Evolutionary conservation across 2,113 vertebrate species (phyloP).

Genomic region (Corythornis cristatus): DNA sequence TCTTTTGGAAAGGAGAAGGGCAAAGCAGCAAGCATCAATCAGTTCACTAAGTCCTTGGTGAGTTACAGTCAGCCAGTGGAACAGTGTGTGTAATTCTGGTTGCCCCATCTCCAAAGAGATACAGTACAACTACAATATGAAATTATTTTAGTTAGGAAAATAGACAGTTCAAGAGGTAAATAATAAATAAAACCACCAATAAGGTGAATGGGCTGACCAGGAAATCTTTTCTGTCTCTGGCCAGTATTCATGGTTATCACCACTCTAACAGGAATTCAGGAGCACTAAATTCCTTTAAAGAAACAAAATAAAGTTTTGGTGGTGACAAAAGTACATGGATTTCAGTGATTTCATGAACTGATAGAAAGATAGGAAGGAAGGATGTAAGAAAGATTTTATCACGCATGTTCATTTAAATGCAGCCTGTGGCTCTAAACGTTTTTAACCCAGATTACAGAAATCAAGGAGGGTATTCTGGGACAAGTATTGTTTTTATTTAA

Average conservation of each 20-base stretch:
- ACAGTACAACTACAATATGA: background rate
- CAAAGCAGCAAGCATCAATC: fast-evolving
- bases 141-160: background rate
- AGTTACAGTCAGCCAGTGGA: background rate
- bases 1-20: background rate
- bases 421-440: background rate
- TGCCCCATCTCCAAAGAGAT: background rate
- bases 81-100: background rate
- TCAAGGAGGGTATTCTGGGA: background rate
- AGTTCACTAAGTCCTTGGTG: background rate
- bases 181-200: background rate
- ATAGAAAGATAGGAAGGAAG: background rate
- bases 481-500: slow-evolving; percentile 6
- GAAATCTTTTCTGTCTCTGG: background rate
- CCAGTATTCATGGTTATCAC: background rate
- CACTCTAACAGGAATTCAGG: background rate
- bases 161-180: background rate
- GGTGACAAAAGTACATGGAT: background rate
- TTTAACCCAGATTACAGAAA: background rate
- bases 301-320: background rate
- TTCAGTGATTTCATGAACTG: background rate
- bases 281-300: background rate
- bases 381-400: background rate
- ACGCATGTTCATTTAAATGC: background rate
- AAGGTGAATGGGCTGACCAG: background rate